Percentiles rank a stretch among this genome's conserved stretches.
Evolutionary conservation across 2,113 vertebrate species (phyloP).

Genomic region (Hypocryptadius cinnamomeus): DNA sequence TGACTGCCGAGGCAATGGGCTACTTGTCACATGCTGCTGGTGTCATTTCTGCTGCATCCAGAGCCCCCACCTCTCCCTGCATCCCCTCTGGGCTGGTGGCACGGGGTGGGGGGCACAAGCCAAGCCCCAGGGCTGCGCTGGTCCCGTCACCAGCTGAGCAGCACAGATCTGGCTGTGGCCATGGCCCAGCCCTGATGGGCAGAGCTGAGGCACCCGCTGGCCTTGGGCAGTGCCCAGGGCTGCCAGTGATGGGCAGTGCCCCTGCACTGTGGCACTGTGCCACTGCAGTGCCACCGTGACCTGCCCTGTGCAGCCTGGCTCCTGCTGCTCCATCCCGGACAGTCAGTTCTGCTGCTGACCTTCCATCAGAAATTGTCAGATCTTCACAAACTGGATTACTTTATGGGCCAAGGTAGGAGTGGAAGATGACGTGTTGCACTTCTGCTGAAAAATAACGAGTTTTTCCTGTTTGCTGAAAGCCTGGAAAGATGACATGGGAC

Average conservation of each 20-base stretch:
- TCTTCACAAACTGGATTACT: neutral
- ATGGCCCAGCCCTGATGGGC: neutral
- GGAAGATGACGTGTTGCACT: neutral
- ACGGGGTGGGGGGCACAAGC: no score
- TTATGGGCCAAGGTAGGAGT: neutral
- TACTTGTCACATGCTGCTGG: accelerated
- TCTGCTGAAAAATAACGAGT: neutral
- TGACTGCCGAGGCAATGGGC: accelerated
- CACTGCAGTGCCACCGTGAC: accelerated
- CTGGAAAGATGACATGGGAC: accelerated
- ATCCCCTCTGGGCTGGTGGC: neutral
- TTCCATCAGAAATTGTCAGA: neutral
- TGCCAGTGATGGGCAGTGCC: no score
- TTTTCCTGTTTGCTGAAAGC: neutral
- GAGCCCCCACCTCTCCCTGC: neutral
- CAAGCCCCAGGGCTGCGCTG: neutral
- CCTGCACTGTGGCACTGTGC: no score
- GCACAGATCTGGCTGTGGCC: neutral
- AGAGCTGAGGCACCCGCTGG: neutral
- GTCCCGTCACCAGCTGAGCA: neutral
- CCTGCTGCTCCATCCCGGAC: accelerated
- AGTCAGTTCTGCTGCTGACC: neutral
- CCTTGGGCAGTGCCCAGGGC: neutral
- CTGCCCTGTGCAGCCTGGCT: neutral
- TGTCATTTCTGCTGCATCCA: neutral